phyloP scores from a whole-genome alignment of 2,113 vertebrate genomes.

The Asarcornis scutulata region DNA sequence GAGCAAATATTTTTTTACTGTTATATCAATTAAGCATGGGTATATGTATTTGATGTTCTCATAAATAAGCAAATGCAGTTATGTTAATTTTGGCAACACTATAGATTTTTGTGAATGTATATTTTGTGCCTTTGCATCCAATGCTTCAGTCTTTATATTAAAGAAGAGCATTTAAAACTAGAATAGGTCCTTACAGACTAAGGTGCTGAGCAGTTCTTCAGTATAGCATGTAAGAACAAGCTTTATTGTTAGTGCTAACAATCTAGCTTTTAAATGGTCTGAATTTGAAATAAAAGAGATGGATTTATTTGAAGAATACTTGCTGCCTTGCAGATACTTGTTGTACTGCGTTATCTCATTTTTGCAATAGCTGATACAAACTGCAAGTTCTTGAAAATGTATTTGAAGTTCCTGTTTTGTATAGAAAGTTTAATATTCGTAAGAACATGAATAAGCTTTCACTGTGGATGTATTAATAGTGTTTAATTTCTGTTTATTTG shows the following conservation, averaged over 20 bases:
- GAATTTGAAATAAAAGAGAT: background rate
- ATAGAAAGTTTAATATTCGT: background rate
- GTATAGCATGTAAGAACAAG: background rate
- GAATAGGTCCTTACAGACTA: background rate
- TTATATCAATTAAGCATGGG: background rate
- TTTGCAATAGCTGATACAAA: background rate
- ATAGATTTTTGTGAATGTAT: background rate
- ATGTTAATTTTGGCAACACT: background rate
- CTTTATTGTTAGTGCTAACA: background rate
- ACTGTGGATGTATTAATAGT: background rate
- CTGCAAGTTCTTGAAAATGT: background rate
- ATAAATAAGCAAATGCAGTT: background rate
- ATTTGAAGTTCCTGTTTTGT: background rate
- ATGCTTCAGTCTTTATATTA: background rate
- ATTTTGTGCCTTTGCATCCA: background rate
- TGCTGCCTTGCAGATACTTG: background rate
- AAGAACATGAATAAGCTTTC: background rate
- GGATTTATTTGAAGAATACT: background rate
- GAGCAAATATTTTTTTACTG: background rate
- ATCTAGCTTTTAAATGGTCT: background rate
- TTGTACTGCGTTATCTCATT: background rate
- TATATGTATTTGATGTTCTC: background rate
- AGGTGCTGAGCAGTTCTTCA: background rate
- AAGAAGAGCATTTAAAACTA: background rate
- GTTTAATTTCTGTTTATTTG: conserved; percentile 69